phyloP scores from a whole-genome alignment of 2,113 vertebrate species.

The Vireo altiloquus region DNA sequence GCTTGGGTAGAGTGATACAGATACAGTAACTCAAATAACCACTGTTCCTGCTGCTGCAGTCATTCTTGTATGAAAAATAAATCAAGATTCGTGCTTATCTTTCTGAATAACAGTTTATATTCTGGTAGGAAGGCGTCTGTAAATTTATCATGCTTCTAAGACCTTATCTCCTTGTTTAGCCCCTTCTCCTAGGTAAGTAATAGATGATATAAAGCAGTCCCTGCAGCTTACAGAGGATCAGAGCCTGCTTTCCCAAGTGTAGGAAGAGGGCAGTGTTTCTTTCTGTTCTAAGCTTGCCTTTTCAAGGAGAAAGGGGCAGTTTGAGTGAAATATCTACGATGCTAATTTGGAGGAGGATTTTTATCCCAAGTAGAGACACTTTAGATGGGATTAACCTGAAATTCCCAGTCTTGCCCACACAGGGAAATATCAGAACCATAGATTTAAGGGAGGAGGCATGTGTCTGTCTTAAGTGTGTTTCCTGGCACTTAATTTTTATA shows the following conservation, averaged over 20 bases:
- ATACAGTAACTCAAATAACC: background rate
- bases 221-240: background rate
- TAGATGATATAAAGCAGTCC: background rate
- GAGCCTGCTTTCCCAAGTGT: background rate
- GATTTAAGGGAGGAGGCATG: background rate
- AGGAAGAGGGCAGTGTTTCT: constrained; percentile 45
- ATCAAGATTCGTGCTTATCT: background rate
- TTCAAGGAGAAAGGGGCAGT: constrained; percentile 17
- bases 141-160: background rate
- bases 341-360: background rate
- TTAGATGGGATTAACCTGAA: background rate
- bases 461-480: background rate
- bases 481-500: background rate
- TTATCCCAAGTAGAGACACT: background rate
- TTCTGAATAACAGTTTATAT: background rate
- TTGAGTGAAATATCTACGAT: background rate
- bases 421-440: background rate
- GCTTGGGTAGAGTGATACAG: background rate
- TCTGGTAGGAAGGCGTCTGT: background rate
- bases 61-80: background rate
- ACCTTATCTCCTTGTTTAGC: background rate
- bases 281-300: background rate
- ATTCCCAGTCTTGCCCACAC: background rate
- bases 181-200: background rate
- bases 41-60: background rate